Conservation (phyloP, 2,113 vertebrate genomes). For the Planiliza haematocheilus region DNA sequence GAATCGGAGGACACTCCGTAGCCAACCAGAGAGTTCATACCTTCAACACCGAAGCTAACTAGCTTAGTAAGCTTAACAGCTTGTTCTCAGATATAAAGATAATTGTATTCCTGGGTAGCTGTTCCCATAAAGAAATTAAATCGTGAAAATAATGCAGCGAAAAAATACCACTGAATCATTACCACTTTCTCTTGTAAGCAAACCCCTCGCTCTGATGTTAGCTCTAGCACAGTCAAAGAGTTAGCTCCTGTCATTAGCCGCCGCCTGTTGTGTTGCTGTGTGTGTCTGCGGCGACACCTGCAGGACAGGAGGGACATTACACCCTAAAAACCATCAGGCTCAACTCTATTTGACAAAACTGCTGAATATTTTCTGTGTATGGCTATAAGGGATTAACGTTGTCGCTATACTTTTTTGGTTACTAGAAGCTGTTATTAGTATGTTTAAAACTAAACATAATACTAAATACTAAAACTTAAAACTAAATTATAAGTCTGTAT, state of each 20-base stretch:
- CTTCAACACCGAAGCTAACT: constrained; percentile 6
- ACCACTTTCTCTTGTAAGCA: background rate
- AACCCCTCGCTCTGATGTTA: background rate
- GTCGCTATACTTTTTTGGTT: too few relatives aligned
- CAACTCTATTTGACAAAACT: too few relatives aligned
- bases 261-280: background rate
- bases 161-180: background rate
- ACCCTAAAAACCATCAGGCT: too few relatives aligned
- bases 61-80: constrained; percentile 8
- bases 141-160: background rate
- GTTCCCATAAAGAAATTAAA: rapidly evolving
- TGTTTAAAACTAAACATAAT: too few relatives aligned
- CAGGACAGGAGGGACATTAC: constrained; percentile 33
- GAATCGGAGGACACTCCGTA: constrained; percentile 84
- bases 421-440: too few relatives aligned
- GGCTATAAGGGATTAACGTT: too few relatives aligned
- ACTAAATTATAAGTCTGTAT: too few relatives aligned
- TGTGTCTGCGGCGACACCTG: constrained; percentile 43
- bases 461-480: too few relatives aligned
- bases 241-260: constrained; percentile 20
- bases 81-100: background rate
- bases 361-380: too few relatives aligned
- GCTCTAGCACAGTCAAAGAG: background rate
- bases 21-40: constrained; percentile 80
- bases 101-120: background rate